phyloP scores from a whole-genome alignment of 2,888 invertebrate species.

The Charanyca ferruginea region DNA sequence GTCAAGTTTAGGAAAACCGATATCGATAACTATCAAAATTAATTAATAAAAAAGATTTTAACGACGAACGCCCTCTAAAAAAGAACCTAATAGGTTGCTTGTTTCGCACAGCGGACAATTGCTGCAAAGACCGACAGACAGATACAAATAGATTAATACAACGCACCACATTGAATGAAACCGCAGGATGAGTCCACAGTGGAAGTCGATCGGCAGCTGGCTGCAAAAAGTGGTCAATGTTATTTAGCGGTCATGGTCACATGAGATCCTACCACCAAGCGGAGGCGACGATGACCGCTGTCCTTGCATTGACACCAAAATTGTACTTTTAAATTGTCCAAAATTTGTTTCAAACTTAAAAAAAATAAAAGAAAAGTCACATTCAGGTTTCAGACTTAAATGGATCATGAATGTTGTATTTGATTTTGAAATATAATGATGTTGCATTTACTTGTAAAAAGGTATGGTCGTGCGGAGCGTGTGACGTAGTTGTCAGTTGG shows the following conservation, averaged over 20 bases:
- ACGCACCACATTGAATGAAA: conserved; percentile 8
- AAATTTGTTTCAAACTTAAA: not conserved
- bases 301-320: conserved; percentile 55
- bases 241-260: conserved; percentile 42
- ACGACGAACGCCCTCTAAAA: too few relatives aligned
- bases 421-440: conserved; percentile 5
- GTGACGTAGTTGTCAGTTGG: conserved; percentile 23
- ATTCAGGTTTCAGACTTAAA: conserved; percentile 9
- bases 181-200: conserved; percentile 18
- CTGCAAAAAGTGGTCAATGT: conserved; percentile 50
- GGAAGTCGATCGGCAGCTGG: conserved; percentile 35
- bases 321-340: conserved; percentile 21
- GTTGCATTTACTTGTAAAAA: conserved; percentile 19
- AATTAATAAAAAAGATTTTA: too few relatives aligned
- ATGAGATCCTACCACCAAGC: conserved; percentile 20
- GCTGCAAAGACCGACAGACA: not conserved
- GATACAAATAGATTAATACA: conserved; percentile 24
- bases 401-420: conserved; percentile 4
- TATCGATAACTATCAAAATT: too few relatives aligned
- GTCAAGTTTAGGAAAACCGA: too few relatives aligned
- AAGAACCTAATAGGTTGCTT: too few relatives aligned
- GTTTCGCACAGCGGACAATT: too few relatives aligned
- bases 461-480: conserved; percentile 21
- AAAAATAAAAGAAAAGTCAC: conserved; percentile 3
- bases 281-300: conserved; percentile 35